phyloP scores from a whole-genome alignment of 2,888 invertebrate genomes.

The Synergus gifuensis region DNA sequence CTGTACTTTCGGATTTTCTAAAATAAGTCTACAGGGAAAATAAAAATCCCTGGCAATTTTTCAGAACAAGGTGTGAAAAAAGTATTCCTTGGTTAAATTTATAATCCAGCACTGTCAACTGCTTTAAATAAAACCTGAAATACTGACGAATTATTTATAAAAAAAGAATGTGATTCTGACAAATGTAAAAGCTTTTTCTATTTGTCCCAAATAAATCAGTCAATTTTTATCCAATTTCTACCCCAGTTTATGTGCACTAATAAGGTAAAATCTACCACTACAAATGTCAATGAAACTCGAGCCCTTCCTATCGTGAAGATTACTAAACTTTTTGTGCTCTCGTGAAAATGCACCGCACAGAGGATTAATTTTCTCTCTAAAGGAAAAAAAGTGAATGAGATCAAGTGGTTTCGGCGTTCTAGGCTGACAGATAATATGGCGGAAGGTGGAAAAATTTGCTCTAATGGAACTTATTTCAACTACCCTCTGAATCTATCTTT shows the following conservation, averaged over 20 bases:
- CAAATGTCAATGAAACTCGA: neutral
- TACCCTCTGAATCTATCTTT: conserved; percentile 36
- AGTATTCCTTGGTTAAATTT: neutral
- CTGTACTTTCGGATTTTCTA: neutral
- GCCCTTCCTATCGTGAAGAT: conserved; percentile 8
- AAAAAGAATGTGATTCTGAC: conserved; percentile 1
- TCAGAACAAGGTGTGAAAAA: neutral
- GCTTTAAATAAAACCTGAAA: neutral
- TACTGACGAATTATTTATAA: neutral
- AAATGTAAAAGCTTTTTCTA: neutral
- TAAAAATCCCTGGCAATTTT: conserved; percentile 7
- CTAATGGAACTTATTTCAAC: conserved; percentile 41
- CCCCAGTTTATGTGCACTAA: neutral
- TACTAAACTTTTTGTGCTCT: conserved; percentile 10
- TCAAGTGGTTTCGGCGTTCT: conserved; percentile 25
- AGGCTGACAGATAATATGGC: conserved; percentile 14
- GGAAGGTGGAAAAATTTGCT: conserved; percentile 19
- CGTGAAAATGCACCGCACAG: neutral
- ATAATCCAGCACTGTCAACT: neutral
- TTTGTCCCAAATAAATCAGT: neutral
- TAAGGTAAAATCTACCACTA: conserved; percentile 5
- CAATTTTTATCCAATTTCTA: neutral
- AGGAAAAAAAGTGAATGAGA: conserved; percentile 13
- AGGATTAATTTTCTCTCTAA: conserved; percentile 22
- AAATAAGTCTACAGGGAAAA: neutral